Evolutionary conservation across 2,113 vertebrate genomes (phyloP).

Genomic region (Hucho hucho): DNA sequence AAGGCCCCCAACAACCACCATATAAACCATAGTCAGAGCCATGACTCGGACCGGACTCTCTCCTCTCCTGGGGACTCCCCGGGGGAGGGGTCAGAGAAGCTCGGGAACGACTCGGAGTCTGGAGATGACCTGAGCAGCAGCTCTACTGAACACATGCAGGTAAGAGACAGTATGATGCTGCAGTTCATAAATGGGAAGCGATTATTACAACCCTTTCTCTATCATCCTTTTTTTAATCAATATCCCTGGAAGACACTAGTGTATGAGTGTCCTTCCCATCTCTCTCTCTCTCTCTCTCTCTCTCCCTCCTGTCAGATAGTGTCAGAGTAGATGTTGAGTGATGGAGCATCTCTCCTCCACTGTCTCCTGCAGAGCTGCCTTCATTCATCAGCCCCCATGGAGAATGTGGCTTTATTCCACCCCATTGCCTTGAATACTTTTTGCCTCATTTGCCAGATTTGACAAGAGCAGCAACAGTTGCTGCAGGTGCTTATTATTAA

Average conservation of each 20-base stretch:
- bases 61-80: constrained; percentile 74
- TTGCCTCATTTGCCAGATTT: constrained; percentile 38
- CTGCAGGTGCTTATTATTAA: constrained; percentile 33
- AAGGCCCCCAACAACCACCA: constrained; percentile 58
- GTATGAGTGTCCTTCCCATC: constrained; percentile 4
- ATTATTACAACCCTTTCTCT: constrained; percentile 4
- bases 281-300: background rate
- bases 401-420: background rate
- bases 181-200: too few species aligned
- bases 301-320: background rate
- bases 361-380: constrained; percentile 5
- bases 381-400: constrained; percentile 5
- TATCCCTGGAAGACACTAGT: constrained; percentile 17
- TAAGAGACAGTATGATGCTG: constrained; percentile 49
- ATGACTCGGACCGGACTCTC: constrained; percentile 63
- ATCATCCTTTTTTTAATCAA: background rate
- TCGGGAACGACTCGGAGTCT: constrained; percentile 90
- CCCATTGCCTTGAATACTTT: constrained; percentile 12
- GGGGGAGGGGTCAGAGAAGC: constrained; percentile 80
- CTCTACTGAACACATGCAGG: constrained; percentile 92
- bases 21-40: constrained; percentile 29
- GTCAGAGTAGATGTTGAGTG: background rate
- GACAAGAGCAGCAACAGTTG: constrained; percentile 31
- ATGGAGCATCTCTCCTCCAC: background rate
- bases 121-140: constrained; percentile 97